Evolutionary conservation across 1,140 invertebrate genomes (phyloP).

Genomic region (Drosophila tani): DNA sequence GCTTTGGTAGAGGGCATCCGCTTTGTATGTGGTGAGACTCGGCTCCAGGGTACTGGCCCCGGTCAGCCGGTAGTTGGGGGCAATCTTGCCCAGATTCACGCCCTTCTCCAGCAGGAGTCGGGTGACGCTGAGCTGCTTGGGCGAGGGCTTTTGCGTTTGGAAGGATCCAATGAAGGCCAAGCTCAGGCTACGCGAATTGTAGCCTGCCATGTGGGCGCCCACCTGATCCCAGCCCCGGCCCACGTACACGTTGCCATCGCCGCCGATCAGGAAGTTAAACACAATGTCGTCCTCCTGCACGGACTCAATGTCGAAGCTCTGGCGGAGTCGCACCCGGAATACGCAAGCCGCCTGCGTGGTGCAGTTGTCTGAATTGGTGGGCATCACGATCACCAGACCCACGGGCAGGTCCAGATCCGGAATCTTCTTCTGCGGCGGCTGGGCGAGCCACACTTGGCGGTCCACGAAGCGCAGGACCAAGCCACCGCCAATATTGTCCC

Average conservation of each 20-base stretch:
- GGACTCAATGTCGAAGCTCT: slow-evolving; percentile 91
- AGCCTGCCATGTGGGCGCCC: slow-evolving; percentile 87
- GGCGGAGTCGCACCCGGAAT: slow-evolving; percentile 87
- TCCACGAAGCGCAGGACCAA: slow-evolving; percentile 78
- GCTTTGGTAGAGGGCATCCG: slow-evolving; percentile 87
- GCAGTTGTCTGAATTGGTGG: slow-evolving; percentile 86
- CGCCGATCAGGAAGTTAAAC: slow-evolving; percentile 89
- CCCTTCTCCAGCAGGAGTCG: slow-evolving; percentile 87
- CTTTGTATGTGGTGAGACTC: slow-evolving; percentile 89
- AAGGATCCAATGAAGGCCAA: slow-evolving; percentile 87
- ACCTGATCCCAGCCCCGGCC: slow-evolving; percentile 88
- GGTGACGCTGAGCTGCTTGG: slow-evolving; percentile 87
- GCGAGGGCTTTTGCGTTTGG: slow-evolving; percentile 84
- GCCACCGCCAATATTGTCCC: slow-evolving; percentile 70
- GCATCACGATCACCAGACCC: slow-evolving; percentile 86
- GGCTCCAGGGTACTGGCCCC: slow-evolving; percentile 87
- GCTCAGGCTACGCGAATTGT: slow-evolving; percentile 87
- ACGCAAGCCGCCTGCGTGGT: slow-evolving; percentile 86
- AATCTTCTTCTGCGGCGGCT: slow-evolving; percentile 85
- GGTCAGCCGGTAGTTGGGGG: slow-evolving; percentile 87
- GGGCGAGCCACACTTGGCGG: slow-evolving; percentile 87
- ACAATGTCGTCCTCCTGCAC: slow-evolving; percentile 86
- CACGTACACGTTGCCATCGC: slow-evolving; percentile 88
- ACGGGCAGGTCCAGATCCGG: slow-evolving; percentile 85
- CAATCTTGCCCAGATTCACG: slow-evolving; percentile 86